Evolutionary conservation across 2,888 invertebrate genomes (phyloP).

Genomic region (Caenorhabditis doughertyi): DNA sequence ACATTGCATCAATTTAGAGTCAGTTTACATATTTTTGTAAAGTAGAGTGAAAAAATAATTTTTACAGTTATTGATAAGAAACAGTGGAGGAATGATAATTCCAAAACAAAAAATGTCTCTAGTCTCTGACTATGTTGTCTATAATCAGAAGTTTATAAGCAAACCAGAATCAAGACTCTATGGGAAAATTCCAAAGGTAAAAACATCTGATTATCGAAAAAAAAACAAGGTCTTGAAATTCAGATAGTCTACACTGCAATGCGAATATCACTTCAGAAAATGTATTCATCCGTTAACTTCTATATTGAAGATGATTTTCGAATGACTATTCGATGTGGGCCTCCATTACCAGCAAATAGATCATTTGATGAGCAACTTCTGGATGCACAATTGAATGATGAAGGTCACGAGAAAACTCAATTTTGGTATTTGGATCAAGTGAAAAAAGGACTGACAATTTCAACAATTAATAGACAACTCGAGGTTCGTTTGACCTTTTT

Average conservation of each 20-base stretch:
- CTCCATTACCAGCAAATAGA: conserved; percentile 25
- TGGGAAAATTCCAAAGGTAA: conserved; percentile 67
- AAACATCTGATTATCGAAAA: too few species aligned
- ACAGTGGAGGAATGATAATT: conserved; percentile 64
- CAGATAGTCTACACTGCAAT: conserved; percentile 63
- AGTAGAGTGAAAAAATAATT: not conserved
- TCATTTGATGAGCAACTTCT: conserved; percentile 50
- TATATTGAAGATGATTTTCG: conserved; percentile 48
- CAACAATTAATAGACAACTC: conserved; percentile 47
- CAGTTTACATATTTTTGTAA: not conserved
- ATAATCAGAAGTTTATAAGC: conserved; percentile 62
- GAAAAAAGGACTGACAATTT: conserved; percentile 53
- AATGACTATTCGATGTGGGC: conserved; percentile 36
- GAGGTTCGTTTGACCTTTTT: conserved; percentile 17
- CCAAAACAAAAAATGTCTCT: conserved; percentile 46
- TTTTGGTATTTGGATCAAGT: conserved; percentile 48
- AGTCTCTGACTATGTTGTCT: conserved; percentile 60
- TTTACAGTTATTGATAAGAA: conserved; percentile 48
- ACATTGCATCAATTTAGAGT: conserved; percentile 62
- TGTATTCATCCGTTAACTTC: conserved; percentile 55
- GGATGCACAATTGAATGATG: conserved; percentile 52
- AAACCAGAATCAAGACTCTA: conserved; percentile 64
- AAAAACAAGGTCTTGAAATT: not conserved
- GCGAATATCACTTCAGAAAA: conserved; percentile 41
- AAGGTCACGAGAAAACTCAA: conserved; percentile 42